Base-by-base conservation (phyloP, 2,113 vertebrate genomes). In the Trematocara variabile region DNA sequence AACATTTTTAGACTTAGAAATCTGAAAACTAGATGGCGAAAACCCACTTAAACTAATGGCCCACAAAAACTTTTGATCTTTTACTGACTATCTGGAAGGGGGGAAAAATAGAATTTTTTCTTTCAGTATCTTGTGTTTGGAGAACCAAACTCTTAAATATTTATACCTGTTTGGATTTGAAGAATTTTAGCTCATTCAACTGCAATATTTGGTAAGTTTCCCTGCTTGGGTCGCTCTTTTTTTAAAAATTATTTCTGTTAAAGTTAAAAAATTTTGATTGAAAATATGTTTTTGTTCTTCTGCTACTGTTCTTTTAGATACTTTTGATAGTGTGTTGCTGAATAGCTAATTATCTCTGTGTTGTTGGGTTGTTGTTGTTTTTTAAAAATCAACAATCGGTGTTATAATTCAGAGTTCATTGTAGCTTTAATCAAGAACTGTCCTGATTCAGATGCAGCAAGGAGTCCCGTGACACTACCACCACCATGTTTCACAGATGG, bases 191-290 rank as follows among this genome's bases (percentile, higher is more conserved):
- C 5, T 4, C 2, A 75, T 7, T 75, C 1, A 1, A 48, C 22
- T 44, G 63, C 14, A 28, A 73, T 46, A 28, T 73, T 73, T 3
- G 14, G 5, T 46, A 3, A 4, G 58, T 63, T 70, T 70, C 37
- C 37, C 20, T 14, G 20, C 12, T 70, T 41, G 0, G 12, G 63
- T 70, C 0, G 1, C 18, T 63, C 33, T 18, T 60, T n/a, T 63
- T 60, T 2, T 4, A 28, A 0, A 0, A 20, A 63, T 20, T 13
- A 1, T 2, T 65, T 65, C 10, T 39, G 33, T 65, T 39, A 12
- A 58, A 34, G 30, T 11, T 33, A 34, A 0, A 10, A 63, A 7
- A 0, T 0, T 0, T 37, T 37, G 58, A 37, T 63, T 63, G 58
- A 20, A 65, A 65, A 65, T 2, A 0, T 0, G 2, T 39, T 20